Base-by-base conservation (phyloP, 2,797 vertebrate genomes). In the Eupleurogrammus muticus region DNA sequence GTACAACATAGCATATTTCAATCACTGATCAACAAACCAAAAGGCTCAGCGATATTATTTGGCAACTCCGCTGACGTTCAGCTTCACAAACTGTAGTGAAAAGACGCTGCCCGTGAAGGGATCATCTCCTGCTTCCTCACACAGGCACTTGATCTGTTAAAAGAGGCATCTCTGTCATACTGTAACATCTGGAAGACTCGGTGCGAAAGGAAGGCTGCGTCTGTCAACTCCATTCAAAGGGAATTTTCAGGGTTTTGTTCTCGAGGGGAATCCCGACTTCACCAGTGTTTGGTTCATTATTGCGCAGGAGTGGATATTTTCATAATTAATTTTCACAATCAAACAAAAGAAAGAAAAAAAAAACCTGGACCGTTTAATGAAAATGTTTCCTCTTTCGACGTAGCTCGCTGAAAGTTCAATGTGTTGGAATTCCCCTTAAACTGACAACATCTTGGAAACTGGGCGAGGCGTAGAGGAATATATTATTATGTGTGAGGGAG, bases 91-190 rank as follows among this genome's bases (percentile, higher is more conserved):
- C 48, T 79, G 66, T 53, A 50, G 80, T 71, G 73, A 70, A 70
- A 74, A 73, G 63, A 71, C 60, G 63, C 56, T 11, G 40, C 54
- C 71, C 49, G 51, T 50, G 53, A 19, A 13, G 66, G 72, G 51
- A 44, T 50, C 59, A 23, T 50, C 23, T 66, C 60, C 73, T 57
- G 78, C 73, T 59, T 79, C 58, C 70, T 74, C 69, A 64, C 59
- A 77, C 88, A 92, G 91, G 88, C 90, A 92, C 89, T 92, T 91
- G 16, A 70, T 86, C 77, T 65, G 10, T 24, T 68, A 35, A 65
- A 80, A 12, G 36, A 89, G 61, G 84, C 84, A 80, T 83, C 73
- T 60, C 63, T 16, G 73, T 79, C 56, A 3, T n/a, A 61, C 50
- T 58, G 66, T 64, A 48, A 76, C 13, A 12, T 83, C 75, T 73